Conservation (phyloP, 2,888 invertebrate genomes). For the Diadegma fenestrale region DNA sequence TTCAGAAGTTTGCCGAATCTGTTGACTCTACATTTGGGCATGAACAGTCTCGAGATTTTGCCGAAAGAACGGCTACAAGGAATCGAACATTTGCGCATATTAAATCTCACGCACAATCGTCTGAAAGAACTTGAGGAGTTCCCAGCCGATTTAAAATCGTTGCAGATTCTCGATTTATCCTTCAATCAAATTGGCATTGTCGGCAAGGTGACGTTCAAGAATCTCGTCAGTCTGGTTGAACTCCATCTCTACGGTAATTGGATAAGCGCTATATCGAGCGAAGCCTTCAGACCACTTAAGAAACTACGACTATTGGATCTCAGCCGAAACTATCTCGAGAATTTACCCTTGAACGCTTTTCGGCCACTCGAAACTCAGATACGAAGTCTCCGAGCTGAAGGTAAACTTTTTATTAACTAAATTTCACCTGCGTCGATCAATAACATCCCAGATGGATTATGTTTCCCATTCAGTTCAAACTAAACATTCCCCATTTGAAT, state of each 20-base stretch:
- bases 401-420: constrained; percentile 84
- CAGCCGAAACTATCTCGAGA: constrained; percentile 93
- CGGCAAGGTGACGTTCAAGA: constrained; percentile 91
- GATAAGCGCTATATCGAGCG: constrained; percentile 91
- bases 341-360: constrained; percentile 92
- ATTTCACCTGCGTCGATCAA: not conserved
- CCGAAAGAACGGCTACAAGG: constrained; percentile 94
- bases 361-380: constrained; percentile 93
- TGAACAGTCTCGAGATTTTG: constrained; percentile 93
- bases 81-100: constrained; percentile 89
- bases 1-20: constrained; percentile 92
- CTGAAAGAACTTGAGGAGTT: constrained; percentile 94
- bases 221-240: constrained; percentile 91
- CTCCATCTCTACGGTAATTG: constrained; percentile 93
- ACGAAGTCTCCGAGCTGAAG: constrained; percentile 91
- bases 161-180: constrained; percentile 93
- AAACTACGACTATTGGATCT: constrained; percentile 92
- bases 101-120: constrained; percentile 95
- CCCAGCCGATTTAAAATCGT: constrained; percentile 90
- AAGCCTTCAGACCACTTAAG: constrained; percentile 91
- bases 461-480: not conserved
- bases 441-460: not conserved
- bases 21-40: constrained; percentile 92
- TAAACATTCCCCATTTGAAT: too few species aligned
- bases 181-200: constrained; percentile 93